These are phyloP conservation scores for Pelagia noctiluca DNA, from an alignment of 30 jellyfish, hydroid and myxozoan genomes.

Conservation along the genomic window DNA sequence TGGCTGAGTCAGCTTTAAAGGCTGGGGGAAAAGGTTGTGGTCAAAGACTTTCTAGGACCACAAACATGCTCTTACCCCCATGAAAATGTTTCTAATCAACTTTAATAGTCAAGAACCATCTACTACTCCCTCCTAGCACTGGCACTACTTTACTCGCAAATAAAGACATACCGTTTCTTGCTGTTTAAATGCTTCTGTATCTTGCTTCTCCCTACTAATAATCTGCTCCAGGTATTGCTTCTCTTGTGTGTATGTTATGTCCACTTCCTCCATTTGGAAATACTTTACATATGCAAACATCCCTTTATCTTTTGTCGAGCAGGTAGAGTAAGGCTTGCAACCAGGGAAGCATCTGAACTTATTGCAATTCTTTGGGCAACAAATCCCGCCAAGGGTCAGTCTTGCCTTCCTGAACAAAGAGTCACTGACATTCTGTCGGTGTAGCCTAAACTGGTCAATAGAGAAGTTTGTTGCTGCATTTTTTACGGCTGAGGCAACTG, in stretches of 20 bases:
- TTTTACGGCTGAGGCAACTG: slow-evolving; percentile 67
- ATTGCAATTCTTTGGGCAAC: slow-evolving; percentile 59
- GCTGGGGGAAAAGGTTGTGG: no score
- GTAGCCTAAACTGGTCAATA: slow-evolving; percentile 52
- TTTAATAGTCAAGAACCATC: no score
- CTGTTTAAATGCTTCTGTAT: slow-evolving; percentile 65
- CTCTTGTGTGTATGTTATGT: slow-evolving; percentile 63
- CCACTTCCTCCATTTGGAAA: slow-evolving; percentile 75
- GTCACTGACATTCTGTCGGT: slow-evolving; percentile 45
- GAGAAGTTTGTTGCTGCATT: slow-evolving; percentile 58
- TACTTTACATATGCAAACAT: slow-evolving; percentile 61
- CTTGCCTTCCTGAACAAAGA: slow-evolving; percentile 57
- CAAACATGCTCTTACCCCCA: no score
- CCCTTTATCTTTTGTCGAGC: slow-evolving; percentile 42
- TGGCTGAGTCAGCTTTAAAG: no score
- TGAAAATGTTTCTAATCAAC: no score
- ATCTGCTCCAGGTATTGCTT: slow-evolving; percentile 52
- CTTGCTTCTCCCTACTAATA: slow-evolving; percentile 62
- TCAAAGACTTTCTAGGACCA: no score
- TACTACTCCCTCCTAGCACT: no score
- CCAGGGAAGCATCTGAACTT: slow-evolving; percentile 48
- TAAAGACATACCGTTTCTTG: slow-evolving; percentile 49
- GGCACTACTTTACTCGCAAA: no score
- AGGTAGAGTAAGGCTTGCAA: slow-evolving; percentile 18
- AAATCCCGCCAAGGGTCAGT: slow-evolving; percentile 57